Base-by-base conservation (phyloP, 2,888 invertebrate genomes). In the Eristalis pertinax region DNA sequence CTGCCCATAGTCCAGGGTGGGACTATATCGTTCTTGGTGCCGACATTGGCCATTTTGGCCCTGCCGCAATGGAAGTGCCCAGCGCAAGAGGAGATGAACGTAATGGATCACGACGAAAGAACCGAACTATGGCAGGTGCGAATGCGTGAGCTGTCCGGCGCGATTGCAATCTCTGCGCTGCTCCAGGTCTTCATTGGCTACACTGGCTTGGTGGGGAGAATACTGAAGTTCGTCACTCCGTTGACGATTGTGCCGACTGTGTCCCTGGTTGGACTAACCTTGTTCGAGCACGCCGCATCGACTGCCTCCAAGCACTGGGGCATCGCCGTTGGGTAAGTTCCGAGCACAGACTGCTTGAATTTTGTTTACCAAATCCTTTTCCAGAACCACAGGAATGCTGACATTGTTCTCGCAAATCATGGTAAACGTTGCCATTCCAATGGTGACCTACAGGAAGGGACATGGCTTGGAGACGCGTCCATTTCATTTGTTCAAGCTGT, bases 251-350 rank as follows among this genome's bases (percentile, higher is more conserved):
- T 96, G 0, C 97, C 97, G 0, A 97, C 97, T 0, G 97, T 98
- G 10, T 95, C 97, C 0, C 93, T 98, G 74, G 96, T 98, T 80
- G 98, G 98, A 0, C 93, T 98, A 15, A 96, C 97, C 0, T 93
- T 98, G 58, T 97, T 97, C 91, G 95, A 96, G 91, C 96, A 97
- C 91, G 97, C 97, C 0, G 96, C 96, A 0, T 94, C 94, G 0
- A 96, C 97, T n/a, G 97, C 97, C 0, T 95, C 97, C 0, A 95
- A 95, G 90, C 96, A 97, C 89, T 98, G 97, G 97, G 96, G 96
- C 15, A 95, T 98, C 77, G 95, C 97, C 0, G 94, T 95, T 19
- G 95, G 96, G 97, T 97, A 92, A 94, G 94, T 22, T 38, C 5
- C 63, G 10, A n/a, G 5, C n/a, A 3, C 65, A 19, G 19, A 56